Evolutionary conservation across 1,140 invertebrate genomes (phyloP), one percentile per base, ranked within the genome.

Genomic region (Neoseiulus cucumeris): DNA sequence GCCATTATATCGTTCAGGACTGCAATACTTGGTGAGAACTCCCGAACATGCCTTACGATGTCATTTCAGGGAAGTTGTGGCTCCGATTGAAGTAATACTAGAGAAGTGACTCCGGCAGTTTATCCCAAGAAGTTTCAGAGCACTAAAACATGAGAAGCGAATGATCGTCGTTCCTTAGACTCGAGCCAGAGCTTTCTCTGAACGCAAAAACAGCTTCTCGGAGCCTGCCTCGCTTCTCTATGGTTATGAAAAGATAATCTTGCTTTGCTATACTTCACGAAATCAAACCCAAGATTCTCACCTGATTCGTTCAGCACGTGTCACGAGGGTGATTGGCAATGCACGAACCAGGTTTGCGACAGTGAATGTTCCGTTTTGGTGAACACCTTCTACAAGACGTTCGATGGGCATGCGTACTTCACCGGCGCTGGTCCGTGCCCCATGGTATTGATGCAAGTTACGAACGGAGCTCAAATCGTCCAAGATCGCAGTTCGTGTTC

Each of bases 341-440:
- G 89, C 71, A 87, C 87, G 0, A 80, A 84, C 47, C 74, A 80
- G 7, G 79, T 80, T 44, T 90, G 87, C 73, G 81, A 82, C 0
- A 81, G 84, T 0, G 80, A 86, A 25, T 90, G 90, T 74, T 80
- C 84, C 0, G 83, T 85, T 0, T 79, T 88, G 28, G 89, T 89
- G 0, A 88, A 91, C 77, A 87, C 89, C 5, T 89, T 92, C 76
- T 93, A 91, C 75, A 80, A 81, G 25, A 93, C 88, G 0, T 93
- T 92, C 73, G 89, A 92, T 75, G 88, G 88, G 0, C 82, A 81
- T 66, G 79, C 80, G 9, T 92, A 82, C 73, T 91, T 91, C 73
- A 90, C 89, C 86, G 89, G 89, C 14, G 83, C 85, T 68, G 92
- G 89, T 75, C 82, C 83, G 0, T 93, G 92, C 73, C 84, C 86